Percentiles rank a stretch among this genome's conserved stretches.
Evolutionary conservation across 2,797 vertebrate genomes (phyloP).

Genomic region (Malacoraja senta): DNA sequence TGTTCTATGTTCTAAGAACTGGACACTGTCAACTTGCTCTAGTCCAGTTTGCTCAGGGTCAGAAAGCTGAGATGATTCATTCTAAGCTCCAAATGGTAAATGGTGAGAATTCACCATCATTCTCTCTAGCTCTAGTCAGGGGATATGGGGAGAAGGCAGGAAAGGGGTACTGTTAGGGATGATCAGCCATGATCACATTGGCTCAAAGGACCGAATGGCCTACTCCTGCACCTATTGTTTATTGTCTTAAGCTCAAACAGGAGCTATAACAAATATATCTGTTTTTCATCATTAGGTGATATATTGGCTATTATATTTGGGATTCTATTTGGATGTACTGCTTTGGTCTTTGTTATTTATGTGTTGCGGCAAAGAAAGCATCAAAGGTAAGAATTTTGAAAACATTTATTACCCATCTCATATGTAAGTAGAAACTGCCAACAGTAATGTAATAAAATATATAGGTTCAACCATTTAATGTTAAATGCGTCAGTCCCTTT

Average conservation of each 20-base stretch:
- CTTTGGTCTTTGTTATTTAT: constrained; percentile 46
- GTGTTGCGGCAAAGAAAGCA: constrained; percentile 47
- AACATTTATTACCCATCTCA: not conserved
- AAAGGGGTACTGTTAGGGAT: no score
- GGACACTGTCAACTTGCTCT: not conserved
- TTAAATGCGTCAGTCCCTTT: not conserved
- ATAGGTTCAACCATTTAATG: not conserved
- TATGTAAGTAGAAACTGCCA: not conserved
- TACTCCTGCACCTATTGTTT: no score
- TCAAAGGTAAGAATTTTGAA: not conserved
- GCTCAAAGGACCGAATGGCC: no score
- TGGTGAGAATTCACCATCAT: not conserved
- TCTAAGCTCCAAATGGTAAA: not conserved
- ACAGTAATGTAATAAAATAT: not conserved
- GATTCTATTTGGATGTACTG: constrained; percentile 48
- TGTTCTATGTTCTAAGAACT: not conserved
- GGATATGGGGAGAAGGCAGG: no score
- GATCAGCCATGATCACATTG: no score
- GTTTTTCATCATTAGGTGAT: constrained; percentile 45
- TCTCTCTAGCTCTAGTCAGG: not conserved
- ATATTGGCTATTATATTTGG: constrained; percentile 49
- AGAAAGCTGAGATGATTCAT: not conserved
- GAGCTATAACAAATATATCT: not conserved
- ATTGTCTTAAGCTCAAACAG: not conserved
- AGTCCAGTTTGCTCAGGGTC: not conserved